Conservation (phyloP, 2,888 invertebrate species). For the Steinernema hermaphroditum region DNA sequence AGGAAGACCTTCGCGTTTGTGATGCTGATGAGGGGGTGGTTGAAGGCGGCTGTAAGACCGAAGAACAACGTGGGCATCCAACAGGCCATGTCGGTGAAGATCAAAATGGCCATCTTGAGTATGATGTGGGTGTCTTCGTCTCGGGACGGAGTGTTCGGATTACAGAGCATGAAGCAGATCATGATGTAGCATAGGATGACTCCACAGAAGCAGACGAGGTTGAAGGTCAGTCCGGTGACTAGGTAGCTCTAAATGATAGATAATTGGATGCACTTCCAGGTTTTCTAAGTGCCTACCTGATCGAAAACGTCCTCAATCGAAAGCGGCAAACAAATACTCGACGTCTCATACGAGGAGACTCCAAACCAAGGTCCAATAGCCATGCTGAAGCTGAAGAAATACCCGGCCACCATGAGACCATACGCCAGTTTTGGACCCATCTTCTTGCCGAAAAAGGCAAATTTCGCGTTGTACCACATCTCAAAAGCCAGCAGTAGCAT, state of each 20-base stretch:
- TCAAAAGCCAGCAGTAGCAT: constrained; percentile 79
- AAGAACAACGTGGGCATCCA: constrained; percentile 94
- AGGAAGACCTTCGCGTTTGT: constrained; percentile 89
- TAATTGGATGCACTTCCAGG: not conserved
- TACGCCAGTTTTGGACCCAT: constrained; percentile 60
- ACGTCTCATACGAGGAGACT: constrained; percentile 89
- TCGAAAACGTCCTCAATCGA: constrained; percentile 81
- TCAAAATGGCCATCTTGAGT: constrained; percentile 82
- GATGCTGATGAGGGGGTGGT: constrained; percentile 83
- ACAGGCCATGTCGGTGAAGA: constrained; percentile 94
- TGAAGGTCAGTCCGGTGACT: constrained; percentile 70
- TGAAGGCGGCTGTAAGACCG: constrained; percentile 83
- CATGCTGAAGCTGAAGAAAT: not conserved
- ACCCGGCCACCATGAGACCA: constrained; percentile 39
- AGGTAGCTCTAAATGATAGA: constrained; percentile 16
- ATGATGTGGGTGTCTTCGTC: constrained; percentile 59
- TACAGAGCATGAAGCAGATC: constrained; percentile 54
- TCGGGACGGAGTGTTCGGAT: constrained; percentile 40
- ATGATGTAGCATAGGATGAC: constrained; percentile 75
- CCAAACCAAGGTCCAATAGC: constrained; percentile 77
- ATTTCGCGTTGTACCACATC: constrained; percentile 67
- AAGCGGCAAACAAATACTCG: constrained; percentile 93
- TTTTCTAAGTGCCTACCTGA: constrained; percentile 69
- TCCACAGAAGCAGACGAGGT: constrained; percentile 89
- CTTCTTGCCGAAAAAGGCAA: constrained; percentile 85